Evolutionary conservation across 2,797 vertebrate genomes (phyloP), one percentile per base, ranked within the genome.

Genomic region (Micropoecilia bifurca): DNA sequence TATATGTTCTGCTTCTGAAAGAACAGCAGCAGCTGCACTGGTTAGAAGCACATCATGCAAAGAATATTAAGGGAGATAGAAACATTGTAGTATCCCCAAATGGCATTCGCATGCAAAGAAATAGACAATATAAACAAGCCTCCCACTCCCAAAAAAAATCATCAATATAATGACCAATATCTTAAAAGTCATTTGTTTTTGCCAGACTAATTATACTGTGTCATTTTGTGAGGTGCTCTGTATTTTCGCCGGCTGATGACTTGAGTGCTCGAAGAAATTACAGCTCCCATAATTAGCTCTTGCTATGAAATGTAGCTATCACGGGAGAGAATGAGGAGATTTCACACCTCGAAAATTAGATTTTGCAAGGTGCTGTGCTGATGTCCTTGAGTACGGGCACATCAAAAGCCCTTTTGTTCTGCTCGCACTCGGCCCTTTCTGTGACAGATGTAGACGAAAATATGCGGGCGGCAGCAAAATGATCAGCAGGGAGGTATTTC

Each of bases 301-400:
- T 90, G 89, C 92, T 93, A 93, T 93, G 93, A 95, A 94, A 94
- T 94, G 93, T 93, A 93, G 93, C 93, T 92, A 95, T 95, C 94
- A 92, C 74, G 80, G 79, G 87, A 86, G 85, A 93, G 91, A 95
- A 94, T 91, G 92, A 91, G 90, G 80, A 92, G 92, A 95, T 95
- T 94, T 96, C 95, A 95, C 95, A 95, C 94, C 92, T 93, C 90
- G 86, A 84, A 95, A 95, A 95, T 95, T 83, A 90, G 93, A 95
- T 94, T 95, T 90, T 89, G 88, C 89, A 92, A 93, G 93, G 92
- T 93, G 87, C 92, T 88, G 89, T 87, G 83, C 86, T 72, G 55
- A 89, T 89, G 93, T 94, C 94, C 94, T 95, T 95, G 93, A 93
- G 87, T 91, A 80, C 47, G 76, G 77, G 87, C 75, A 80, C 91